Percentiles rank a stretch among this genome's conserved stretches.
Evolutionary conservation across 1,140 invertebrate species (phyloP).

Genomic region (Vanessa tameamea): DNA sequence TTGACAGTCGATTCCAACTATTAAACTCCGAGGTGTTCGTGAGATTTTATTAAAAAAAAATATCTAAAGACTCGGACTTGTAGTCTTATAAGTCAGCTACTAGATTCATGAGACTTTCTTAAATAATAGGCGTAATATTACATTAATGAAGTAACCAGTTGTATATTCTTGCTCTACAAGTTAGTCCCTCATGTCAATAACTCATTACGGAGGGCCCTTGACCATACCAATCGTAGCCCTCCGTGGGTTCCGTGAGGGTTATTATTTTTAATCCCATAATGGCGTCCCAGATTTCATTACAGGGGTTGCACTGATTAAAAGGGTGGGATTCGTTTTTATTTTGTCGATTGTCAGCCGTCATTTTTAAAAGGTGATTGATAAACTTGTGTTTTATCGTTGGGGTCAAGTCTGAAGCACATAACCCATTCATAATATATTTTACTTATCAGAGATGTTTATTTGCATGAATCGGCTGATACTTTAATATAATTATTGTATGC

Average conservation of each 20-base stretch:
- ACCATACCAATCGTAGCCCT: conserved; percentile 52
- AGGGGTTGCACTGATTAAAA: conserved; percentile 69
- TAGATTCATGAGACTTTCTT: too few relatives aligned
- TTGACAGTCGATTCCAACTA: too few relatives aligned
- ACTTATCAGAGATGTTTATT: too few relatives aligned
- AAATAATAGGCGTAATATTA: too few relatives aligned
- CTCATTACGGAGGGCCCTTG: conserved; percentile 53
- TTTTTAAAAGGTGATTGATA: conserved; percentile 45
- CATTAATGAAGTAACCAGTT: too few relatives aligned
- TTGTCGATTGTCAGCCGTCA: conserved; percentile 48
- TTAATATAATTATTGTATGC: too few relatives aligned
- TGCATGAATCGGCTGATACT: too few relatives aligned
- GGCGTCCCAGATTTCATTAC: conserved; percentile 76
- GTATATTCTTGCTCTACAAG: neutral
- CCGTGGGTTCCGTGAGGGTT: conserved; percentile 47
- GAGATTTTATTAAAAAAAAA: too few relatives aligned
- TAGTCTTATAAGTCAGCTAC: too few relatives aligned
- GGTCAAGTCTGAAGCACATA: neutral
- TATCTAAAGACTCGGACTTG: too few relatives aligned
- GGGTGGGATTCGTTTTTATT: conserved; percentile 56
- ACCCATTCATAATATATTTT: too few relatives aligned
- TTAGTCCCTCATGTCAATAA: conserved; percentile 58
- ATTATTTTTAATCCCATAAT: conserved; percentile 79
- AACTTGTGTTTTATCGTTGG: conserved; percentile 28
- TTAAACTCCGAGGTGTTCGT: too few relatives aligned